Evolutionary conservation across 1,140 invertebrate species (phyloP).

Genomic region (Bombus haemorrhoidalis): DNA sequence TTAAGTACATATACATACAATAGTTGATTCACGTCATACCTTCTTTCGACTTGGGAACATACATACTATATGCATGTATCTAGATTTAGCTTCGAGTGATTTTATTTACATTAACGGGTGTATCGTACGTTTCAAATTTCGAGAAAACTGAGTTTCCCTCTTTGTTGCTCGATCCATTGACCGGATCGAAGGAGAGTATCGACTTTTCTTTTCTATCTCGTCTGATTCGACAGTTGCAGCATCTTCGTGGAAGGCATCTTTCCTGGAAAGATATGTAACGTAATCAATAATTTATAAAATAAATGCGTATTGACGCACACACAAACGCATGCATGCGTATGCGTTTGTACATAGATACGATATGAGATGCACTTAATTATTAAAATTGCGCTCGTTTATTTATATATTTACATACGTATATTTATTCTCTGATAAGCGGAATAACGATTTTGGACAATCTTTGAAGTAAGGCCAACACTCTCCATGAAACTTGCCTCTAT

Average conservation of each 20-base stretch:
- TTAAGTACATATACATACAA: neutral
- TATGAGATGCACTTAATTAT: neutral
- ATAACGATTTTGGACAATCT: slow-evolving; percentile 91
- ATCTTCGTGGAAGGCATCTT: slow-evolving; percentile 61
- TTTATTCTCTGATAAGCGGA: slow-evolving; percentile 86
- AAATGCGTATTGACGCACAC: neutral
- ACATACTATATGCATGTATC: neutral
- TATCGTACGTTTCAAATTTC: slow-evolving; percentile 15
- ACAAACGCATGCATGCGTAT: fast-evolving
- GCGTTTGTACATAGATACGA: neutral
- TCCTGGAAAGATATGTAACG: slow-evolving; percentile 36
- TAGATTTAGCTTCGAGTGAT: neutral
- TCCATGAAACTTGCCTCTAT: slow-evolving; percentile 87
- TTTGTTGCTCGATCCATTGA: slow-evolving; percentile 3
- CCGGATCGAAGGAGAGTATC: slow-evolving; percentile 26
- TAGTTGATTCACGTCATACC: neutral
- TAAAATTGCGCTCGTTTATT: neutral
- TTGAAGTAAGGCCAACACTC: slow-evolving; percentile 93
- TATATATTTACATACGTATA: slow-evolving; percentile 85
- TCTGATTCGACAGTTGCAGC: neutral
- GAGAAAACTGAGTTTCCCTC: neutral
- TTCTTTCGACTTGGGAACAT: neutral
- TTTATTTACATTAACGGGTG: slow-evolving; percentile 49
- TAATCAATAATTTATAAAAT: neutral
- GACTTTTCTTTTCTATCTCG: slow-evolving; percentile 25